Percentiles rank a stretch among this genome's conserved stretches.
Conservation (phyloP, 1,140 invertebrate genomes). For the Heliconius melpomene region DNA sequence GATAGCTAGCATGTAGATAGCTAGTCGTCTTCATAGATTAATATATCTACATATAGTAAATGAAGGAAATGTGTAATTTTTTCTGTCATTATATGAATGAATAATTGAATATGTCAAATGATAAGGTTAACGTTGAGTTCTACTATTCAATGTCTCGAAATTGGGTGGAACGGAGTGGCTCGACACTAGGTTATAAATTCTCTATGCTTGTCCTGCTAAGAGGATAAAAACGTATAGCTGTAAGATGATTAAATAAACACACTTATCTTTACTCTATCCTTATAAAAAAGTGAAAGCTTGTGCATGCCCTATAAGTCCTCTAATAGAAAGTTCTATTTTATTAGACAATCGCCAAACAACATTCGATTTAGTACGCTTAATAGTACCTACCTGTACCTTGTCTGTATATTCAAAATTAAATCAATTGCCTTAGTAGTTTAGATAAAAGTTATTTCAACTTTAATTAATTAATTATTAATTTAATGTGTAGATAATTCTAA, state of each 20-base stretch:
- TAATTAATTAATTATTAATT: too few species aligned
- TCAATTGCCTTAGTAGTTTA: background rate
- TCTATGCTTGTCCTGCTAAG: too few species aligned
- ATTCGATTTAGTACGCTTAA: background rate
- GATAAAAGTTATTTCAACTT: background rate
- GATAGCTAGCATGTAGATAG: background rate
- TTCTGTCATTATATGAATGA: too few species aligned
- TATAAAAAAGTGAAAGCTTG: background rate
- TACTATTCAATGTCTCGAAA: too few species aligned
- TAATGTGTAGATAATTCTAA: too few species aligned
- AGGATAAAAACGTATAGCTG: too few species aligned
- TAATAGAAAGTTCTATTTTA: constrained; percentile 5
- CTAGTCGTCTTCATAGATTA: background rate
- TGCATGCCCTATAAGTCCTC: background rate
- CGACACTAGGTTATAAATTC: too few species aligned
- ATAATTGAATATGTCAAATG: too few species aligned
- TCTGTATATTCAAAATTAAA: background rate
- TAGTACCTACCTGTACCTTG: background rate
- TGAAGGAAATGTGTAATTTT: too few species aligned
- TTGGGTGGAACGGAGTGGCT: too few species aligned
- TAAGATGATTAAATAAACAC: background rate
- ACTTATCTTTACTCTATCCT: background rate
- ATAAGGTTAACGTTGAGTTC: too few species aligned
- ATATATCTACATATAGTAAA: too few species aligned
- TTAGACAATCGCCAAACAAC: background rate